Conservation (phyloP, 2,797 vertebrate genomes). For the Tiaroga cobitis region DNA sequence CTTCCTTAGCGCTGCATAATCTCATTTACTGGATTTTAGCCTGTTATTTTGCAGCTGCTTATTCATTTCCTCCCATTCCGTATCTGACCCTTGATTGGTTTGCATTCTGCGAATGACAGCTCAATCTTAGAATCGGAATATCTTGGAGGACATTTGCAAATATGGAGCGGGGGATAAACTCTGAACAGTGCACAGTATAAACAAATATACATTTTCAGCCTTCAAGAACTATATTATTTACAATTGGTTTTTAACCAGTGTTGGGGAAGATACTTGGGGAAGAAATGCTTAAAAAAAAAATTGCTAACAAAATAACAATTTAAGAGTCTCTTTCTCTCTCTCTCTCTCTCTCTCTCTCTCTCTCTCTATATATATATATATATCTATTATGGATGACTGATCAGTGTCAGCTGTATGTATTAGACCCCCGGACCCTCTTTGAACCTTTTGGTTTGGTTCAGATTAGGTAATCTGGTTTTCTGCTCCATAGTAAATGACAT, state of each 20-base stretch:
- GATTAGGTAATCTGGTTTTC: neutral
- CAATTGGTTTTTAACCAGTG: neutral
- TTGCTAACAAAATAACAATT: neutral
- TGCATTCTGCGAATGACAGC: neutral
- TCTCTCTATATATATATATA: no score
- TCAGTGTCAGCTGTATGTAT: no score
- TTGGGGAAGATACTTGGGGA: no score
- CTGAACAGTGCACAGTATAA: neutral
- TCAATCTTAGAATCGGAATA: neutral
- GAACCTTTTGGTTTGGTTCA: neutral
- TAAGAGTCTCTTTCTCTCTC: neutral
- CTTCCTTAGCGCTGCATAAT: constrained; percentile 45
- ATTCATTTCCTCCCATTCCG: neutral
- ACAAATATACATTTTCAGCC: neutral
- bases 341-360: no score
- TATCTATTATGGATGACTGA: no score
- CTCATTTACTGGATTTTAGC: constrained; percentile 51
- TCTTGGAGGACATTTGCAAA: neutral
- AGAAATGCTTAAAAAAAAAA: no score
- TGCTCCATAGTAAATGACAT: neutral
- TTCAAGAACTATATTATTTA: neutral
- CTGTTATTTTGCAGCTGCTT: constrained; percentile 33
- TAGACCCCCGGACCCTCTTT: neutral
- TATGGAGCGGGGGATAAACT: neutral
- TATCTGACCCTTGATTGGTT: neutral